These are phyloP conservation scores for Neomicropteryx cornuta DNA, from an alignment of 1,140 invertebrate species.

Conservation along the genomic window DNA sequence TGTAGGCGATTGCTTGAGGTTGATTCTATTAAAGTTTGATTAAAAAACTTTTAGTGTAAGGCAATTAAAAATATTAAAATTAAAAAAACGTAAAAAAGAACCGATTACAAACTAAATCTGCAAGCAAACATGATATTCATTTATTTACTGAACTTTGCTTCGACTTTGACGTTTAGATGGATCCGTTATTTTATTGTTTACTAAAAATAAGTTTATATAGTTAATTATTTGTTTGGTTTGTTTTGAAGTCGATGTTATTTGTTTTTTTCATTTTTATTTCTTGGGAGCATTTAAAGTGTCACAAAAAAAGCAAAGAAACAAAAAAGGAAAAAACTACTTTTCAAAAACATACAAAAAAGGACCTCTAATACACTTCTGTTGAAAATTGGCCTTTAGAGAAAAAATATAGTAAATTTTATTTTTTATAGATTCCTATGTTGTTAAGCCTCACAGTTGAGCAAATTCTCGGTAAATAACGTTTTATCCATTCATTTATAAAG, in stretches of 20 bases:
- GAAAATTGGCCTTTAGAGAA: neutral
- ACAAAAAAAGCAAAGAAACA: neutral
- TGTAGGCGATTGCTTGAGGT: too few species aligned
- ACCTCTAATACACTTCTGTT: neutral
- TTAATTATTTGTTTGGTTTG: neutral
- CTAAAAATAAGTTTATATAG: neutral
- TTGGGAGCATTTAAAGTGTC: neutral
- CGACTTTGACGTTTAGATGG: neutral
- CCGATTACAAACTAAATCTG: neutral
- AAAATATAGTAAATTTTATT: neutral
- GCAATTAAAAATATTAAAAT: too few species aligned
- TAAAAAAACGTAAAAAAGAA: neutral
- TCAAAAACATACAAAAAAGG: neutral
- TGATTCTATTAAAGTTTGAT: too few species aligned
- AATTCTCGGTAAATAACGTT: neutral
- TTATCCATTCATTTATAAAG: neutral
- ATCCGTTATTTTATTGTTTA: neutral
- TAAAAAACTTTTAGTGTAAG: too few species aligned
- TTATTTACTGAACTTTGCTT: neutral
- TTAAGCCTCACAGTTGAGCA: neutral
- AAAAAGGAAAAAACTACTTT: neutral
- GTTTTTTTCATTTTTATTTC: neutral
- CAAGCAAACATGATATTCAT: neutral
- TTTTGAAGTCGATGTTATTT: too few species aligned
- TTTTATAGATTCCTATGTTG: neutral